Conservation (phyloP, 2,888 invertebrate genomes). For the Pasiphila rectangulata region DNA sequence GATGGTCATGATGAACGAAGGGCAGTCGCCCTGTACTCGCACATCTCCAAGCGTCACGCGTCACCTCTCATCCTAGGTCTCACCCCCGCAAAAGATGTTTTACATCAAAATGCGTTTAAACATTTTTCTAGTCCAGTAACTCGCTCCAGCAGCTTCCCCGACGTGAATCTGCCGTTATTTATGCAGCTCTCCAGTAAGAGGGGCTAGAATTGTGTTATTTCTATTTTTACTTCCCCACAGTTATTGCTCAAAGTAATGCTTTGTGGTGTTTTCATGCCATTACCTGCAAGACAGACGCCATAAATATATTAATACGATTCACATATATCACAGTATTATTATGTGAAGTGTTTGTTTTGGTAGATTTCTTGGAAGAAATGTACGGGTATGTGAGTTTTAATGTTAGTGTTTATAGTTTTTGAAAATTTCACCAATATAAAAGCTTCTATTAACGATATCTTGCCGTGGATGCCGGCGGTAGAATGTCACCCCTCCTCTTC, state of each 20-base stretch:
- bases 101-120: no score
- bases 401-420: no score
- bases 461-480: no score
- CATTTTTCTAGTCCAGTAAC: neutral
- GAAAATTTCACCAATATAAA: no score
- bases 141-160: conserved; percentile 19
- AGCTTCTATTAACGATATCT: no score
- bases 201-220: conserved; percentile 58
- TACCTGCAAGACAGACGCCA: conserved; percentile 74
- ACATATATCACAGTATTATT: conserved; percentile 53
- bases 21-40: no score
- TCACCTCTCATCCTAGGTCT: no score
- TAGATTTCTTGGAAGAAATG: conserved; percentile 17
- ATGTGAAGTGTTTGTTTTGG: conserved; percentile 23
- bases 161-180: conserved; percentile 44
- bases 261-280: conserved; percentile 76
- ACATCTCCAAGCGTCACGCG: no score
- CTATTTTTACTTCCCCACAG: conserved; percentile 60
- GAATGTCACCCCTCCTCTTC: no score
- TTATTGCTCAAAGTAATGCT: conserved; percentile 59
- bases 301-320: conserved; percentile 71
- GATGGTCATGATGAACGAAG: no score
- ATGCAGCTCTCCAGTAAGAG: conserved; percentile 52
- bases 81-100: no score
- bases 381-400: no score